Evolutionary conservation across 2,113 vertebrate genomes (phyloP).

Genomic region (Planiliza haematocheilus): DNA sequence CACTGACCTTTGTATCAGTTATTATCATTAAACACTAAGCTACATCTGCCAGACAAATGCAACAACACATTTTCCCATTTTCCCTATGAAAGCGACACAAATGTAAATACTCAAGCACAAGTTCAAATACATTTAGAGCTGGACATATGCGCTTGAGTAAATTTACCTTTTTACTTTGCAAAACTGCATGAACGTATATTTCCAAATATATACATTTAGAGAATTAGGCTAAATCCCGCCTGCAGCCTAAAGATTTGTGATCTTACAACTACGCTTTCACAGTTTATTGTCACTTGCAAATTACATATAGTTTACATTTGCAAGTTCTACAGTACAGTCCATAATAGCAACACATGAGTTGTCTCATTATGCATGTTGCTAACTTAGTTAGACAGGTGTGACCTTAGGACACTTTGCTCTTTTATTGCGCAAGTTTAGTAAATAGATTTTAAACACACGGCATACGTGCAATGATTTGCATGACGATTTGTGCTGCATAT

Average conservation of each 20-base stretch:
- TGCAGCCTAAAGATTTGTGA: not conserved
- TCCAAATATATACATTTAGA: too few species aligned
- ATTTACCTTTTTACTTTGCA: too few species aligned
- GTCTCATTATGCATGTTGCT: constrained; percentile 1
- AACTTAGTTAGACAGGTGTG: too few species aligned
- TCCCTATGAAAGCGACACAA: too few species aligned
- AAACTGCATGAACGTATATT: too few species aligned
- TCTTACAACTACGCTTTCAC: constrained; percentile 24
- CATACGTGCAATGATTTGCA: constrained; percentile 40
- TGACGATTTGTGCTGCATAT: constrained; percentile 25
- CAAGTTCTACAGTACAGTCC: not conserved
- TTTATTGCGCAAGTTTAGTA: not conserved
- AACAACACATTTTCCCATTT: too few species aligned
- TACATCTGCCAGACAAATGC: too few species aligned
- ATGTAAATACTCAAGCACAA: too few species aligned
- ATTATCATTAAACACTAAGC: too few species aligned
- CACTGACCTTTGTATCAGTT: too few species aligned
- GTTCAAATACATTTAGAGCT: too few species aligned
- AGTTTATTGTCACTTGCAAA: constrained; percentile 36
- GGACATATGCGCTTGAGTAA: too few species aligned
- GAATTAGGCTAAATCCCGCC: not conserved
- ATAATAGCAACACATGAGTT: not conserved
- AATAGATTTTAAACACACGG: not conserved
- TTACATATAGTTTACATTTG: not conserved
- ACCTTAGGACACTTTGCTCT: not conserved